Evolutionary conservation across 2,888 invertebrate species (phyloP), one percentile per base, ranked within the genome.

Genomic region (Oligia fasciuncula): DNA sequence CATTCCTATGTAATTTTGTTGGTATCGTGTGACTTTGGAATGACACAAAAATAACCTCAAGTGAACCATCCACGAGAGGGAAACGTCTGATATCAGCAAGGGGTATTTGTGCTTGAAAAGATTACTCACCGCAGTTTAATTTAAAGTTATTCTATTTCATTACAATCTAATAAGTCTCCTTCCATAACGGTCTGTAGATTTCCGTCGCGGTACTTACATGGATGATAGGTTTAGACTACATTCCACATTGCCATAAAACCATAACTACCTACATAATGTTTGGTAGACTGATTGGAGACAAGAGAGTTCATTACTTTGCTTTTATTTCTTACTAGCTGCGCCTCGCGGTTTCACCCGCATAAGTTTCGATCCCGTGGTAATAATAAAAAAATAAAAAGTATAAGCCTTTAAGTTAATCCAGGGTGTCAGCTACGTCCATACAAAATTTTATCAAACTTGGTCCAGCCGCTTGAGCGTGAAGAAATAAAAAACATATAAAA

Each of bases 251-350:
- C 57, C 60, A 51, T 83, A 75, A 23, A 51, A 40, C 46, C 29
- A 49, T 57, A 65, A 40, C 51, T 66, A 23, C 62, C 14, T 62
- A 29, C 62, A 62, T 46, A n/a, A 68, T 40, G 35, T 69, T 76
- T 62, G 72, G 72, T 66, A 83, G 80, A 83, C 80, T 23, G 35
- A n/a, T 70, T 73, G 80, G 80, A 80, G 83, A 83, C 76, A 19
- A 23, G 3, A 67, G 23, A 66, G 54, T 70, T 80, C 19, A 19
- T 23, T 73, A 35, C 14, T 23, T 17, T 43, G 8, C 23, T 73
- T 29, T 19, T 29, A 6, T 51, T 35, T 73, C 19, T 19, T 65
- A 65, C 8, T 40, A 40, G 40, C 40, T 40, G 40, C 4, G 40
- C 40, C 3, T 4, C 4, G 40, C 40, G 40, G 40, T 40, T 40